These are phyloP conservation scores for Eulithis testata DNA, from an alignment of 2,888 invertebrate species.

Conservation along the genomic window DNA sequence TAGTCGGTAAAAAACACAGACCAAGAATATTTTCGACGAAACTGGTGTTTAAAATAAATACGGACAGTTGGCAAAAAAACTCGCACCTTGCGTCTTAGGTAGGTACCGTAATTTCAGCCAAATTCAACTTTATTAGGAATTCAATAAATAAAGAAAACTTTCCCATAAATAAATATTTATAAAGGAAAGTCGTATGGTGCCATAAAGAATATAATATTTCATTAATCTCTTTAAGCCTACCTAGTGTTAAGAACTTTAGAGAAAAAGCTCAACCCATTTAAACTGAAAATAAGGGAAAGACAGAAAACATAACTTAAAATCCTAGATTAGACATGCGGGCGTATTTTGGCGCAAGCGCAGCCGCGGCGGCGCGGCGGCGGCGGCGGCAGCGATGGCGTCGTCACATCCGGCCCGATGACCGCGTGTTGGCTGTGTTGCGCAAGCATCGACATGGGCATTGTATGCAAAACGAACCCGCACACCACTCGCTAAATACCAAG, in stretches of 20 bases:
- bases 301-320: conserved; percentile 16
- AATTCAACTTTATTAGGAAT: neutral
- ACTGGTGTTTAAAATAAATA: neutral
- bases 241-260: too few relatives aligned
- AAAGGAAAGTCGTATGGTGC: too few relatives aligned
- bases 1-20: conserved; percentile 9
- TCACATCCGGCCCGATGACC: conserved; percentile 78
- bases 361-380: conserved; percentile 48
- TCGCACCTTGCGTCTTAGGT: neutral
- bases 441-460: conserved; percentile 79
- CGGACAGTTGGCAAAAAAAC: neutral
- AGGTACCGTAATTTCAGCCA: too few relatives aligned
- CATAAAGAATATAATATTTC: too few relatives aligned
- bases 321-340: conserved; percentile 62
- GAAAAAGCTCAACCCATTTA: neutral
- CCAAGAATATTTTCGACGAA: neutral
- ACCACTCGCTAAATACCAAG: conserved; percentile 69
- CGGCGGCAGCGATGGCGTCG: conserved; percentile 43
- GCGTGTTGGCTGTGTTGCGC: conserved; percentile 73
- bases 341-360: conserved; percentile 62
- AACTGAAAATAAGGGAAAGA: neutral
- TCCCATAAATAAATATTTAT: too few relatives aligned
- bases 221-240: too few relatives aligned
- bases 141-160: too few relatives aligned
- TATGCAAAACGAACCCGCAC: conserved; percentile 74